Evolutionary conservation across 2,888 invertebrate genomes (phyloP), one percentile per base, ranked within the genome.

Genomic region (Microctonus aethiopoides): DNA sequence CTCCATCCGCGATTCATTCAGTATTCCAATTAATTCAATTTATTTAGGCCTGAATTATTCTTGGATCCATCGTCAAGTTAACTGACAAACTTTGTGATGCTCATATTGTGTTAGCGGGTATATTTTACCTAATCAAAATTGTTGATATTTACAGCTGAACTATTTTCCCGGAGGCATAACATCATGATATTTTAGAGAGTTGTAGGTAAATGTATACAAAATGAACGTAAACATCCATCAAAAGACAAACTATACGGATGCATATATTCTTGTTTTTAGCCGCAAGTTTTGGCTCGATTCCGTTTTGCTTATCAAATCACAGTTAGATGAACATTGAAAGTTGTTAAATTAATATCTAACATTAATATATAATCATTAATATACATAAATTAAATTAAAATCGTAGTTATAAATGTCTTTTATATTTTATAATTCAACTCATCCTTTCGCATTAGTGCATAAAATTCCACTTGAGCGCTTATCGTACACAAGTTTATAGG

Each of bases 51-150:
- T 6, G 9, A 36, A 36, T 63, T 52, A 62, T 62, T 51, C 54
- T 54, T 54, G 26, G 11, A 24, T 11, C 2, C 26, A 54, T 24
- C 24, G 20, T 59, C 51, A 5, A 26, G 62, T 24, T 46, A 16
- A 16, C 46, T 26, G 46, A 46, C 32, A 26, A 62, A 62, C 62
- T 62, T 46, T n/a, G 36, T 24, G 46, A 20, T 22, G 29, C 29
- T 62, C 62, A 62, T 62, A 9, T 46, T 26, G 13, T 46, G 20
- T n/a, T 24, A n/a, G 7, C 29, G 39, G 10, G 22, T 24, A 24
- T 54, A 26, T 29, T 62, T 26, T 29, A 22, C n/a, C 62, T 62
- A 62, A 62, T 62, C 62, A 39, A 62, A 46, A 41, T 46, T 46
- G 62, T 39, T 22, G 34, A 39, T 41, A 39, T 62, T 39, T 39